Evolutionary conservation across 2,797 vertebrate genomes (phyloP).

Genomic region (Lacerta bilineata): DNA sequence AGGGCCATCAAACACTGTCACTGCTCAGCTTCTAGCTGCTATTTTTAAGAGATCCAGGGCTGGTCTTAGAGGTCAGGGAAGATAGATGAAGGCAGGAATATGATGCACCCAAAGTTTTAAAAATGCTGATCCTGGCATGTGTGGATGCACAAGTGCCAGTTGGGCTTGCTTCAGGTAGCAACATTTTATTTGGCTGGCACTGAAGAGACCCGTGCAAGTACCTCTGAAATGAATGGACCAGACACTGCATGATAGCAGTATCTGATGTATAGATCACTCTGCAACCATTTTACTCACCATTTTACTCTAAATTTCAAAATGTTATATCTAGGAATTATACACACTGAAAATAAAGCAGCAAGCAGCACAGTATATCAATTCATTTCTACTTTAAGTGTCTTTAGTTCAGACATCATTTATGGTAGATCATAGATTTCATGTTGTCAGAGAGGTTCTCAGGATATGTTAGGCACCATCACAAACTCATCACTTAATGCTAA

Average conservation of each 20-base stretch:
- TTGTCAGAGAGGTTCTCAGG: neutral
- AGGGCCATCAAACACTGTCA: neutral
- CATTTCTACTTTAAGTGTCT: neutral
- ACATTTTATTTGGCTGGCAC: neutral
- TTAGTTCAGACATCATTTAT: conserved; percentile 14
- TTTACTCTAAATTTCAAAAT: neutral
- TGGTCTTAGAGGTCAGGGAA: too few relatives aligned
- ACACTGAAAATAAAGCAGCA: conserved; percentile 1
- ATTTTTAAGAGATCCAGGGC: too few relatives aligned
- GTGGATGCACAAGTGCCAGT: neutral
- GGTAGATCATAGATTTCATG: neutral
- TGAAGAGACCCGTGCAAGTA: neutral
- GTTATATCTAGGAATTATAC: neutral
- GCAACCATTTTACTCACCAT: neutral
- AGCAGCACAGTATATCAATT: conserved; percentile 5
- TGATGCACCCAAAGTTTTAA: too few relatives aligned
- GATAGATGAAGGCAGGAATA: too few relatives aligned
- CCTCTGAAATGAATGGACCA: neutral
- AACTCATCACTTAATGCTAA: conserved; percentile 7
- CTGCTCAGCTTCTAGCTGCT: neutral
- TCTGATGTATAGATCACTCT: neutral
- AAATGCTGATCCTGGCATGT: too few relatives aligned
- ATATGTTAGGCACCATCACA: conserved; percentile 15
- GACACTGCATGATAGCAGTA: neutral
- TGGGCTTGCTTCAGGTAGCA: neutral